These are phyloP conservation scores for Oreortyx pictus DNA, from an alignment of 2,797 vertebrate genomes.

Conservation along the genomic window DNA sequence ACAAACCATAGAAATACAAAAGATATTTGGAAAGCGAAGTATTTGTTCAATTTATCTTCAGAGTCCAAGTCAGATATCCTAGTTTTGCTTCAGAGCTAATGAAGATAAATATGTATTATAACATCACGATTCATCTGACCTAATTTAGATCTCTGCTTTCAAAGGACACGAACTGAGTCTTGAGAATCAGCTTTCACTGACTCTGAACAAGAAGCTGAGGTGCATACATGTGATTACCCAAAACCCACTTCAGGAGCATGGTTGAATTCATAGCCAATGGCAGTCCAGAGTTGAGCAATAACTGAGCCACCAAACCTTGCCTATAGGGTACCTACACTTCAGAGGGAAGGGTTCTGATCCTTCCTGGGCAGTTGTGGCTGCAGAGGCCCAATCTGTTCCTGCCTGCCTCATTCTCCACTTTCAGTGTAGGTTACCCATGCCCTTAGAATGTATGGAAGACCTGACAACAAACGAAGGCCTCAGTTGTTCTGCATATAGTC, in stretches of 20 bases:
- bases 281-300: rapidly evolving
- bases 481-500: rapidly evolving
- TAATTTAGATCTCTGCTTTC: not conserved
- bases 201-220: not conserved
- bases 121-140: not conserved
- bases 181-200: rapidly evolving
- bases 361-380: not conserved
- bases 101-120: not conserved
- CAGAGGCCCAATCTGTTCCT: not conserved
- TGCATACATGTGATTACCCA: not conserved
- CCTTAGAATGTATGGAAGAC: not conserved
- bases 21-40: not conserved
- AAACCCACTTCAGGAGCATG: not conserved
- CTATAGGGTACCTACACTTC: not conserved
- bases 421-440: not conserved
- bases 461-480: not conserved
- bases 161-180: not conserved
- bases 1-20: not conserved
- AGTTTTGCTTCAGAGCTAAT: not conserved
- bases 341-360: not conserved
- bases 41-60: not conserved
- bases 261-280: not conserved
- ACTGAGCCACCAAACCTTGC: not conserved
- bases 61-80: not conserved
- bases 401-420: not conserved